Base-by-base conservation (phyloP, 2,797 vertebrate genomes). In the Oceanodroma leucorhoa region DNA sequence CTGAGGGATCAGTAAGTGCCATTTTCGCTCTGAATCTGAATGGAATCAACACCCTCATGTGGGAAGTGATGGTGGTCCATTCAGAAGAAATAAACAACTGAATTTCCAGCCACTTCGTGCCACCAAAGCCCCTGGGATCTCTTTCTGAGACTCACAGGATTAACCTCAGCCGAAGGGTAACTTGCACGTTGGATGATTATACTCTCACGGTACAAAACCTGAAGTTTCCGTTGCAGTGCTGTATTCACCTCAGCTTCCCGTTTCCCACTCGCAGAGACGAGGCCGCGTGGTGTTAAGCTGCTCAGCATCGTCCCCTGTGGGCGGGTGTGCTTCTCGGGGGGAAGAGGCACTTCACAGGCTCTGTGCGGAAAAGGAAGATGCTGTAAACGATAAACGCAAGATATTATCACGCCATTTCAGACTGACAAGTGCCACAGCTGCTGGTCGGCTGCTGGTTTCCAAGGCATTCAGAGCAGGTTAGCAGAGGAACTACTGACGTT, bases 41-140 rank as follows among this genome's bases (percentile, higher is more conserved):
- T 0, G 1, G 48, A 55, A 17, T 29, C 17, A 21, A 4, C 1
- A 1, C 7, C 32, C 22, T 71, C 17, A 1, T 3, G 11, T 15
- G 6, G 5, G 53, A 57, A 43, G 26, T 8, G 22, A 27, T n/a
- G 12, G 41, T 0, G 57, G 7, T 22, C 13, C 3, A 1, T 4
- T 5, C 76, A 38, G 43, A 29, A 34, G n/a, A 22, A 26, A 17
- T 2, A 18, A 36, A 7, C 8, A 16, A 3, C 3, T 12, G n/a
- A 9, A 46, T 24, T 70, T 51, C 30, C 76, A 57, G n/a, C 21
- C 21, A 2, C 57, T 38, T 10, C 0, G 4, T 54, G 65, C 10
- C 50, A 38, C 50, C 50, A 12, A 20, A 43, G 32, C 27, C 29
- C 7, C 34, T 2, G 22, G 32, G 41, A 16, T 17, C 21, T 24